Conservation (phyloP, 1,140 invertebrate genomes). For the Drosophila bifasciata region DNA sequence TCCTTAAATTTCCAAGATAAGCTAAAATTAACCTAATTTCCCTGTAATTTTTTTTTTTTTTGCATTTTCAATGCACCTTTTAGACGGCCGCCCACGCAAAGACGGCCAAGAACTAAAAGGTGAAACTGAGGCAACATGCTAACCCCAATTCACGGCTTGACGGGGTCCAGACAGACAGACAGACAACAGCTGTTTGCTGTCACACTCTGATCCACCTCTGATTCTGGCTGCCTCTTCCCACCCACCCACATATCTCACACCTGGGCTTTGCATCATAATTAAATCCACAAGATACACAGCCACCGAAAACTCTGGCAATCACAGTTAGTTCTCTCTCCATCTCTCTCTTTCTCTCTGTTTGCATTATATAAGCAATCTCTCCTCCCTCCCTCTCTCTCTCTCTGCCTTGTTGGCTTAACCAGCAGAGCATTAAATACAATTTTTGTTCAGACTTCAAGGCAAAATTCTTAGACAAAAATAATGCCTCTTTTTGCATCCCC, state of each 20-base stretch:
- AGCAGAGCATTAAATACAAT: constrained; percentile 67
- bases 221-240: no score
- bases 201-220: constrained; percentile 56
- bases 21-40: constrained; percentile 23
- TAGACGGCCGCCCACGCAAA: constrained; percentile 29
- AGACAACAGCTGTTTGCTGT: constrained; percentile 73
- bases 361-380: constrained; percentile 21
- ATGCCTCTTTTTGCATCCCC: constrained; percentile 15
- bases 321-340: constrained; percentile 13
- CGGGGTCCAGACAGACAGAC: constrained; percentile 18
- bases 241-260: no score
- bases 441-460: constrained; percentile 41
- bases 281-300: no score
- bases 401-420: neutral
- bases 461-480: constrained; percentile 23
- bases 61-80: constrained; percentile 43
- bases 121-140: constrained; percentile 57
- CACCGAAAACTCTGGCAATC: constrained; percentile 33
- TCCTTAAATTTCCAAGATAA: no score
- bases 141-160: constrained; percentile 63
- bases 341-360: neutral
- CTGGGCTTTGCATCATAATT: constrained; percentile 14
- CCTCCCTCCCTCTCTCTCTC: neutral
- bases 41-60: constrained; percentile 30
- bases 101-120: constrained; percentile 31